These are phyloP conservation scores for Phylloscopus whistleri DNA, from an alignment of 2,113 vertebrate species.

Conservation along the genomic window DNA sequence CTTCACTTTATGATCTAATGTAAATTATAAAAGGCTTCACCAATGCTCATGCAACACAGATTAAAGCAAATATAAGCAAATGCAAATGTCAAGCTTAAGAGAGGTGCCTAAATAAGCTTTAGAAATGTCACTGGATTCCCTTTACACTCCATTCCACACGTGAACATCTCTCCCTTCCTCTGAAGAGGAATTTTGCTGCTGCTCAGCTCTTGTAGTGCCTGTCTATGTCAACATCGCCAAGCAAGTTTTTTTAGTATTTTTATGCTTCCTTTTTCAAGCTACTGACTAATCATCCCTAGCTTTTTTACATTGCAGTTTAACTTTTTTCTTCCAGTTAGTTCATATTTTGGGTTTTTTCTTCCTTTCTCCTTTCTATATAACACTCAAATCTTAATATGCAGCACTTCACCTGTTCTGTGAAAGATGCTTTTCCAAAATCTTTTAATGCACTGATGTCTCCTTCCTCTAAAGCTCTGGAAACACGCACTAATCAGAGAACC, in stretches of 20 bases:
- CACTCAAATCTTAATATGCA: not conserved
- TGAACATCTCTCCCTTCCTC: not conserved
- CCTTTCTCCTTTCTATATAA: not conserved
- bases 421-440: not conserved
- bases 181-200: not conserved
- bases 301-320: not conserved
- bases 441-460: not conserved
- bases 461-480: not conserved
- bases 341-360: not conserved
- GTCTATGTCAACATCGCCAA: not conserved
- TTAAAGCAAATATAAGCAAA: slow-evolving; percentile 8
- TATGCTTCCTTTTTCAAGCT: not conserved
- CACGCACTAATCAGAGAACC: not conserved
- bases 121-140: slow-evolving; percentile 48
- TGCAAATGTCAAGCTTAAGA: slow-evolving; percentile 19
- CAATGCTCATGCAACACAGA: not conserved
- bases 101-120: not conserved
- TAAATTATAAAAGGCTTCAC: not conserved
- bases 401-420: not conserved
- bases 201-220: not conserved
- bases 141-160: not conserved
- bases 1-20: not conserved
- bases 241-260: not conserved
- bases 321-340: not conserved
- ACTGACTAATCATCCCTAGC: not conserved